A percentile compares a stretch with the other conserved stretches of the same genome.
Evolutionary conservation across 2,113 vertebrate species (phyloP).

Genomic region (Gallinago jamesoni): DNA sequence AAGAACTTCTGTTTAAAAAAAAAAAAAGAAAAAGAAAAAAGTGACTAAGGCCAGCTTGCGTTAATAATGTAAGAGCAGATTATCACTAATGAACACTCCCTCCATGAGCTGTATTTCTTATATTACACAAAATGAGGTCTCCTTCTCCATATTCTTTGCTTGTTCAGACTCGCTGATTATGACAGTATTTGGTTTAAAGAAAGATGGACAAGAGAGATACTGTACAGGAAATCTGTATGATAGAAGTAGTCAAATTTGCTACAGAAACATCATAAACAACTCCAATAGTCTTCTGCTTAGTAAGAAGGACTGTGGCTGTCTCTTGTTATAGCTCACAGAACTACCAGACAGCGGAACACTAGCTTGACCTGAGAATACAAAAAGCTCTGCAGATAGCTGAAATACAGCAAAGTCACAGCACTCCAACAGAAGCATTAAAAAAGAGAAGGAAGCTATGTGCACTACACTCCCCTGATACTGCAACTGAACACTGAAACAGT

Average conservation of each 20-base stretch:
- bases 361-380: neutral
- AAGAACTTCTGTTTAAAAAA: neutral
- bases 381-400: neutral
- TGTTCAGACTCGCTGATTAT: neutral
- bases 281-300: neutral
- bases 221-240: neutral
- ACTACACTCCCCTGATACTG: neutral
- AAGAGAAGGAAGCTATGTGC: accelerated
- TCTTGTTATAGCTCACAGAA: neutral
- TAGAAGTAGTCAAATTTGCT: neutral
- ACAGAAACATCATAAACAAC: neutral
- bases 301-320: neutral
- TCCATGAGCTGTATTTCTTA: neutral
- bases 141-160: neutral
- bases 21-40: neutral
- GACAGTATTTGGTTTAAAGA: neutral
- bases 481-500: neutral
- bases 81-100: neutral
- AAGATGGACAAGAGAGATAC: neutral
- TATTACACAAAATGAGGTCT: neutral
- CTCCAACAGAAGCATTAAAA: neutral
- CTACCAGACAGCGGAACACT: neutral
- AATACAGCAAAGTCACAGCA: neutral
- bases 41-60: neutral
- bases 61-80: neutral